These are phyloP conservation scores for Microctenopoma stevenorrisi DNA, from an alignment of 2,797 vertebrate species.

Conservation along the genomic window DNA sequence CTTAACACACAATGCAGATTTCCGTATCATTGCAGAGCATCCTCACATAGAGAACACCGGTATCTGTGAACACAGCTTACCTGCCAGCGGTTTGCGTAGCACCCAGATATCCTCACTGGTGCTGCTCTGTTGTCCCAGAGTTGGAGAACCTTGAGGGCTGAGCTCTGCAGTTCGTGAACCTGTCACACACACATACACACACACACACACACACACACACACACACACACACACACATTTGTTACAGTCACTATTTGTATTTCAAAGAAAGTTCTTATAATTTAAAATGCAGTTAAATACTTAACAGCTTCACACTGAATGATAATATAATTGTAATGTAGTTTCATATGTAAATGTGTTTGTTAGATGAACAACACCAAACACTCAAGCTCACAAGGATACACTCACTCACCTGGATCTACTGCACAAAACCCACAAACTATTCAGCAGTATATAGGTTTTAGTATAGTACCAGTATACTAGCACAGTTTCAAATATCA, in stretches of 20 bases:
- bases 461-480: not conserved
- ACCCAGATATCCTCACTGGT: constrained; percentile 95
- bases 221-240: not conserved
- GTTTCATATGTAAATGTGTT: constrained; percentile 11
- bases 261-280: constrained; percentile 5
- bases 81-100: constrained; percentile 93
- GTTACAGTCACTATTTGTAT: constrained; percentile 12
- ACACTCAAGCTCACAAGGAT: constrained; percentile 36
- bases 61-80: constrained; percentile 72
- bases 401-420: constrained; percentile 36
- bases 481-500: too few species aligned
- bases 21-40: not conserved
- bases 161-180: constrained; percentile 89
- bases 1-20: constrained; percentile 50
- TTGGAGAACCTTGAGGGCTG: constrained; percentile 90
- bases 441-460: not conserved
- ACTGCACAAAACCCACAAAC: constrained; percentile 4
- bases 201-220: constrained; percentile 13
- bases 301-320: not conserved
- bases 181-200: constrained; percentile 65
- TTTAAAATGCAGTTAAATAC: not conserved
- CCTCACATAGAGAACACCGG: not conserved
- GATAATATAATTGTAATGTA: constrained; percentile 3
- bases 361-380: constrained; percentile 16
- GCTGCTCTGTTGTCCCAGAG: constrained; percentile 84